Percentiles rank a stretch among this genome's conserved stretches.
These are phyloP conservation scores for Cydia fagiglandana DNA, from an alignment of 1,140 invertebrate species.

Conservation along the genomic window DNA sequence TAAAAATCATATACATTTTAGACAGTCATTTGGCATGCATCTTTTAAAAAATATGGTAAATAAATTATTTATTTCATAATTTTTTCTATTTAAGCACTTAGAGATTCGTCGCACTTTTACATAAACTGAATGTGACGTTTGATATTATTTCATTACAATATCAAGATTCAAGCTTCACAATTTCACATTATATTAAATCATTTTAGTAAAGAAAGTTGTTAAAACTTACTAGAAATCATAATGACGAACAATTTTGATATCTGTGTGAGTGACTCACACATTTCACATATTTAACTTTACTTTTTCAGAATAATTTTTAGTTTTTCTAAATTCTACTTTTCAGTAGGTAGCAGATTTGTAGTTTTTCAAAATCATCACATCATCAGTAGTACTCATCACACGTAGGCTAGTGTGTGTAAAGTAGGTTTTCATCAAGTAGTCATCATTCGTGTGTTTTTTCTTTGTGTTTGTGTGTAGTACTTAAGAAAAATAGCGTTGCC, in stretches of 20 bases:
- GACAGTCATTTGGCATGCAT: slow-evolving; percentile 3
- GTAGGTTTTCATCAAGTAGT: not conserved
- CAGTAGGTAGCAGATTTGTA: not conserved
- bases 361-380: not conserved
- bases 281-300: too few species aligned
- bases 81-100: too few species aligned
- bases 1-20: slow-evolving; percentile 7
- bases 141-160: too few species aligned
- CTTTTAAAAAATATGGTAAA: not conserved
- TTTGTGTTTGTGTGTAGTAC: not conserved
- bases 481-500: not conserved
- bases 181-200: too few species aligned
- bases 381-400: slow-evolving; percentile 6
- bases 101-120: too few species aligned
- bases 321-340: not conserved
- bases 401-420: not conserved
- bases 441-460: not conserved
- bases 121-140: too few species aligned
- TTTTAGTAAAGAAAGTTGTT: too few species aligned
- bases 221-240: too few species aligned
- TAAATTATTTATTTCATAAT: not conserved
- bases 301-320: too few species aligned
- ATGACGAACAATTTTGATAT: too few species aligned
- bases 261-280: too few species aligned
- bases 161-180: too few species aligned